Evolutionary conservation across 2,797 vertebrate species (phyloP).

Genomic region (Sebastes vulpes): DNA sequence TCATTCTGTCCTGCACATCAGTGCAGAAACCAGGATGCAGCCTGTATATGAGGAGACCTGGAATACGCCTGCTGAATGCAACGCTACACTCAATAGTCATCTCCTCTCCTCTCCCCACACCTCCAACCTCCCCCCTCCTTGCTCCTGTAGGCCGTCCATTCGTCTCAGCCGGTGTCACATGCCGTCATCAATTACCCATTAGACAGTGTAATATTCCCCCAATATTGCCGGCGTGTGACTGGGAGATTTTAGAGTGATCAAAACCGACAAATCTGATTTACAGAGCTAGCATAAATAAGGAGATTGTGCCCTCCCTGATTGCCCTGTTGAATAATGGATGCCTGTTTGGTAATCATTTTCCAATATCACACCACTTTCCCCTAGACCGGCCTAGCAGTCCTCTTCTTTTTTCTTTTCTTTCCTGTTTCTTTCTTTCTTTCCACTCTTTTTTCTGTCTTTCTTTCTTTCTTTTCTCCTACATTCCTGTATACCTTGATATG

Average conservation of each 20-base stretch:
- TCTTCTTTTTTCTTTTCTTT: neutral
- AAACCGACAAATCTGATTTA: slow-evolving; percentile 89
- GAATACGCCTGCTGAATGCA: slow-evolving; percentile 25
- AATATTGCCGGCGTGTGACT: slow-evolving; percentile 84
- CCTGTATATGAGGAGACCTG: neutral
- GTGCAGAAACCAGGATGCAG: neutral
- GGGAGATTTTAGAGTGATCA: slow-evolving; percentile 86
- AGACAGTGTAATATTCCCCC: slow-evolving; percentile 84
- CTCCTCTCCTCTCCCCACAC: neutral
- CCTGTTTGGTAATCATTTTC: slow-evolving; percentile 87
- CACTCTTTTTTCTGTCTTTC: neutral
- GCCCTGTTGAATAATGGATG: slow-evolving; percentile 88
- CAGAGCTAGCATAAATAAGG: slow-evolving; percentile 86
- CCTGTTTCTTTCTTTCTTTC: neutral
- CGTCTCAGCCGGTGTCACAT: slow-evolving; percentile 77
- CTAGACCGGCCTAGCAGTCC: slow-evolving; percentile 35
- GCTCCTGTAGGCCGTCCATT: slow-evolving; percentile 63
- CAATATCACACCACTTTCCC: slow-evolving; percentile 79
- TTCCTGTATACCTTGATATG: neutral
- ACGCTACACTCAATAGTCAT: slow-evolving; percentile 26
- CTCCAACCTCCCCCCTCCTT: neutral
- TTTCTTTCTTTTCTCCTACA: neutral
- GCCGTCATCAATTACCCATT: slow-evolving; percentile 86
- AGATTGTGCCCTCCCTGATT: slow-evolving; percentile 82
- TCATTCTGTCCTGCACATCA: neutral